A percentile compares a stretch with the other conserved stretches of the same genome.
These are phyloP conservation scores for Papilio polytes DNA, from an alignment of 1,140 invertebrate genomes.

Conservation along the genomic window DNA sequence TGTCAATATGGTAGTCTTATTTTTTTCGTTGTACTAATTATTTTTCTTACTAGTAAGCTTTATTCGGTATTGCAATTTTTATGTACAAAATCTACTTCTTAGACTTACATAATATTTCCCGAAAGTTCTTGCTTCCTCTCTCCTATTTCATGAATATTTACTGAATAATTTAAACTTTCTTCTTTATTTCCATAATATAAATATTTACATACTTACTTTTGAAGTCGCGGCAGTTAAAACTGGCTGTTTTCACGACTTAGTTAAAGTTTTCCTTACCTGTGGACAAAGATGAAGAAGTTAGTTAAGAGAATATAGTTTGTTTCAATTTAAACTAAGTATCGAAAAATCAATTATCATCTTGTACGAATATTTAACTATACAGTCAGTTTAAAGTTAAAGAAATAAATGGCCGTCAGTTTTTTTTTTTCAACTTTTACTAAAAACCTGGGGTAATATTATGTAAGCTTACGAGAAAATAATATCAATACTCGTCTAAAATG, in stretches of 20 bases:
- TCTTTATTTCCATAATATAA: constrained; percentile 18
- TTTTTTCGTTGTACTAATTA: no score
- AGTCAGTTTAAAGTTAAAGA: no score
- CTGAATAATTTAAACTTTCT: constrained; percentile 28
- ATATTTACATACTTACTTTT: constrained; percentile 22
- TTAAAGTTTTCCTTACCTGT: constrained; percentile 19
- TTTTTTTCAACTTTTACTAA: no score
- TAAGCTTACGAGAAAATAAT: no score
- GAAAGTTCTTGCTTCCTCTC: background rate
- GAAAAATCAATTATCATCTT: no score
- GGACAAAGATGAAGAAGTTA: background rate
- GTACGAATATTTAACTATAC: no score
- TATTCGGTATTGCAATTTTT: background rate
- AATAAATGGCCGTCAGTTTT: no score
- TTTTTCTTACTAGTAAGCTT: no score
- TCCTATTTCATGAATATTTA: constrained; percentile 25
- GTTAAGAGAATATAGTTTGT: background rate
- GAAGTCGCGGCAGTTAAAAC: constrained; percentile 18
- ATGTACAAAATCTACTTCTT: background rate
- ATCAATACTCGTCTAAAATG: no score
- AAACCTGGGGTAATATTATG: no score
- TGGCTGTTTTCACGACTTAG: background rate
- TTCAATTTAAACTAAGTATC: background rate
- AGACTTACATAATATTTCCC: constrained; percentile 6
- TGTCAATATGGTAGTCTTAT: no score